Conservation (phyloP, 1,140 invertebrate species). For the Heliconius congener region DNA sequence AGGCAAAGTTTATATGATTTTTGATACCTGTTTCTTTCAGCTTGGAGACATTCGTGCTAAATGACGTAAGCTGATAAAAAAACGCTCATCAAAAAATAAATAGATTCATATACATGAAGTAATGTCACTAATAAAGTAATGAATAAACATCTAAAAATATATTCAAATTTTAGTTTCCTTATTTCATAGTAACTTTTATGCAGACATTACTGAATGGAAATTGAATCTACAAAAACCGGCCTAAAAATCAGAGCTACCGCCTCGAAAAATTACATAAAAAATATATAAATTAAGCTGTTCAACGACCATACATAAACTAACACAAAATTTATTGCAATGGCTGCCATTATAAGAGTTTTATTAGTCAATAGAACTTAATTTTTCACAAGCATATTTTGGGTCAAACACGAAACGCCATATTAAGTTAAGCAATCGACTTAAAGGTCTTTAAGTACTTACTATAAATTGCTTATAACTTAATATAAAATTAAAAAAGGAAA, state of each 20-base stretch:
- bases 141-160: too few relatives aligned
- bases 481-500: neutral
- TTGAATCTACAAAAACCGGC: too few relatives aligned
- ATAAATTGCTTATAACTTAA: neutral
- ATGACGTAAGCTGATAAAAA: too few relatives aligned
- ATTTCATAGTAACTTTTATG: too few relatives aligned
- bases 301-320: neutral
- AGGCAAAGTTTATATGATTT: neutral
- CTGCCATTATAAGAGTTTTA: neutral
- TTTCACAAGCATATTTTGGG: neutral
- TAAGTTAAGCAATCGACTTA: slow-evolving; percentile 2
- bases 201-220: too few relatives aligned
- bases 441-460: neutral
- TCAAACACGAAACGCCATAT: neutral
- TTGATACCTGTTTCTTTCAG: too few relatives aligned
- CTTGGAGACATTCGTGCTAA: too few relatives aligned
- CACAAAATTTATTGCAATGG: neutral
- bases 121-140: neutral
- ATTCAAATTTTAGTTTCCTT: too few relatives aligned
- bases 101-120: neutral
- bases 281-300: neutral
- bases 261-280: neutral
- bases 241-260: neutral
- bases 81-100: too few relatives aligned
- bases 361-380: neutral